Evolutionary conservation across 2,113 vertebrate species (phyloP).

Genomic region (Colistium nudipinnis): DNA sequence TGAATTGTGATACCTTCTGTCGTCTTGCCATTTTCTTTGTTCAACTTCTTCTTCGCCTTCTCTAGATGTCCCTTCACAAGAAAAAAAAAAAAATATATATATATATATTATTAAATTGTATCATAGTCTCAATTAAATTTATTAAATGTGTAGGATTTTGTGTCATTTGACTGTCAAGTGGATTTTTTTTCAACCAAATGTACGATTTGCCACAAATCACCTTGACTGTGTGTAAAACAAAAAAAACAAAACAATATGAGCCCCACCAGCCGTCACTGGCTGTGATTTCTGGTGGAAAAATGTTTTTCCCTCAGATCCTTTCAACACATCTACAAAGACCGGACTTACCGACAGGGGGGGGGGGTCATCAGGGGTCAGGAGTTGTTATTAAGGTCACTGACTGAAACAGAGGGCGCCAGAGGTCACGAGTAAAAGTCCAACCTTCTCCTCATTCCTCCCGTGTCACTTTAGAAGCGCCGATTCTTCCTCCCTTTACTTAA

Average conservation of each 20-base stretch:
- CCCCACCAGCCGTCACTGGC: neutral
- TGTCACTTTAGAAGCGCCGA: conserved; percentile 46
- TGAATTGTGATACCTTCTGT: too few relatives aligned
- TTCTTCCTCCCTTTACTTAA: conserved; percentile 47
- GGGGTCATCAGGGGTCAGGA: neutral
- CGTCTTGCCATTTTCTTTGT: too few relatives aligned
- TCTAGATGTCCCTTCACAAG: neutral
- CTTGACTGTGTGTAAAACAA: too few relatives aligned
- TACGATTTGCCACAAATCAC: too few relatives aligned
- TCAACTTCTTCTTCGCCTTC: too few relatives aligned
- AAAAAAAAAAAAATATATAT: too few relatives aligned
- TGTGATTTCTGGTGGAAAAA: neutral
- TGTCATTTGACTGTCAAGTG: neutral
- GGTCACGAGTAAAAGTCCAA: conserved; percentile 24
- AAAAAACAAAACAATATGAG: neutral
- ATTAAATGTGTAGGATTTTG: neutral
- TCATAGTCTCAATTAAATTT: neutral
- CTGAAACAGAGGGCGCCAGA: conserved; percentile 15
- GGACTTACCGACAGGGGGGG: neutral
- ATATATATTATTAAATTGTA: too few relatives aligned
- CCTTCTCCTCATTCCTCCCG: conserved; percentile 19
- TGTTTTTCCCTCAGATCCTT: neutral
- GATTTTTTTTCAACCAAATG: too few relatives aligned
- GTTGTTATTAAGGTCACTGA: neutral
- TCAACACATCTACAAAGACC: neutral